Percentiles rank a stretch among this genome's conserved stretches.
These are phyloP conservation scores for Ptiloglossa arizonensis DNA, from an alignment of 1,140 invertebrate genomes.

Conservation along the genomic window DNA sequence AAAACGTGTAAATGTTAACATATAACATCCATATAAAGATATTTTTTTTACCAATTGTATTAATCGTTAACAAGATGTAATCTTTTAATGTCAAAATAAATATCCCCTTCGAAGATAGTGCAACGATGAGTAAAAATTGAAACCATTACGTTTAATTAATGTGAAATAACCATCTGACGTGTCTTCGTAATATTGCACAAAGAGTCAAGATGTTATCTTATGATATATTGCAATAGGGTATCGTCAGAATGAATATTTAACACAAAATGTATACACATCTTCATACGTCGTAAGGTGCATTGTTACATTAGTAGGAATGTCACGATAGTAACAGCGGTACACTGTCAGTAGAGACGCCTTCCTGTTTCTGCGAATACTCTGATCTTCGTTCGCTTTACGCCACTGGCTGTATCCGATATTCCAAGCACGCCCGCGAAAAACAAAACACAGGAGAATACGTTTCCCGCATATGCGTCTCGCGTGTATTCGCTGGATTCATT, in stretches of 20 bases:
- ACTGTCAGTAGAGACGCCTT: constrained; percentile 9
- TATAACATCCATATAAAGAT: too few relatives aligned
- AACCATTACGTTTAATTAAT: too few relatives aligned
- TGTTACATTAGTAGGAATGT: constrained; percentile 23
- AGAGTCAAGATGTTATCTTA: constrained; percentile 24
- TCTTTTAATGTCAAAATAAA: too few relatives aligned
- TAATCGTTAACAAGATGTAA: too few relatives aligned
- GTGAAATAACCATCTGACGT: too few relatives aligned
- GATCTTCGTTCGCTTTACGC: constrained; percentile 34
- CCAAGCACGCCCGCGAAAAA: constrained; percentile 55
- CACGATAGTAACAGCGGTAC: neutral
- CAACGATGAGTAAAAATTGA: too few relatives aligned
- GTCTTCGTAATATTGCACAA: too few relatives aligned
- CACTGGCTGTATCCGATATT: constrained; percentile 59
- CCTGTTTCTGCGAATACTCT: constrained; percentile 2
- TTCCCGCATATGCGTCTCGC: constrained; percentile 64
- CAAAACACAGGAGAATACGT: constrained; percentile 63
- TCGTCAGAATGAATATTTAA: constrained; percentile 16
- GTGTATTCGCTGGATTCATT: constrained; percentile 66
- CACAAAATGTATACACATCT: constrained; percentile 4
- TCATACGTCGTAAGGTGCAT: constrained; percentile 9
- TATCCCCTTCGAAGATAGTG: too few relatives aligned
- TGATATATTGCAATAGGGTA: neutral
- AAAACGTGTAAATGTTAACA: too few relatives aligned
- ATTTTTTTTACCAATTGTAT: too few relatives aligned